A percentile compares a stretch with the other conserved stretches of the same genome.
phyloP scores from a whole-genome alignment of 1,140 invertebrate species.

The Cyclina sinensis region DNA sequence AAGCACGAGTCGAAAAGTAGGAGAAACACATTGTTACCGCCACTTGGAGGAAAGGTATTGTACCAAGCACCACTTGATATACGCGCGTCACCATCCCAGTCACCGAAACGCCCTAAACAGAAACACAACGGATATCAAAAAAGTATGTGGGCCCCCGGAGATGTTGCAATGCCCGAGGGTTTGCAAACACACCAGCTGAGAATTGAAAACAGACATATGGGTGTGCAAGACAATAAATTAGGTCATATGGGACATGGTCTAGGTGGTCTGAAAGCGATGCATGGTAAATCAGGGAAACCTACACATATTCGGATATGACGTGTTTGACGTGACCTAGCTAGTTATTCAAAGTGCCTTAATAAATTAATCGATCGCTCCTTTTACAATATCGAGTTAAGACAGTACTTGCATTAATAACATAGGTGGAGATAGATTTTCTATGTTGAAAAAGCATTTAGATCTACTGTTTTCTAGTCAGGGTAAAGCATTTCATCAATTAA shows the following conservation, averaged over 20 bases:
- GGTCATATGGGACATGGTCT: conserved; percentile 32
- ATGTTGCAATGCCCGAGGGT: conserved; percentile 10
- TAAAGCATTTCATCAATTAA: too few species aligned
- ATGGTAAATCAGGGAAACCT: conserved; percentile 46
- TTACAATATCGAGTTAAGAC: too few species aligned
- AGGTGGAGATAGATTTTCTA: too few species aligned
- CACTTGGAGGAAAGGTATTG: conserved; percentile 11
- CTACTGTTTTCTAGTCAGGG: too few species aligned
- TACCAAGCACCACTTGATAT: not conserved
- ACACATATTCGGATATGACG: conserved; percentile 35
- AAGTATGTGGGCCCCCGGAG: not conserved
- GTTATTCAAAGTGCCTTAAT: not conserved
- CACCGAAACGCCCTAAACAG: not conserved
- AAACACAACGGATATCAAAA: not conserved
- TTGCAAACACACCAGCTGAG: conserved; percentile 48
- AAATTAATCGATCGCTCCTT: too few species aligned
- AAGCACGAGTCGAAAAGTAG: not conserved
- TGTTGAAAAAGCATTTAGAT: too few species aligned
- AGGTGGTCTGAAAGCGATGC: conserved; percentile 43
- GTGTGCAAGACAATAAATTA: not conserved
- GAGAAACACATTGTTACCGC: conserved; percentile 38
- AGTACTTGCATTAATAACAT: too few species aligned
- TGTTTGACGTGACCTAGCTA: too few species aligned
- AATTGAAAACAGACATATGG: conserved; percentile 24
- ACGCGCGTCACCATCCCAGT: not conserved